A percentile compares a stretch with the other conserved stretches of the same genome.
Conservation (phyloP, 2,113 vertebrate genomes). For the Anthoscopus minutus region DNA sequence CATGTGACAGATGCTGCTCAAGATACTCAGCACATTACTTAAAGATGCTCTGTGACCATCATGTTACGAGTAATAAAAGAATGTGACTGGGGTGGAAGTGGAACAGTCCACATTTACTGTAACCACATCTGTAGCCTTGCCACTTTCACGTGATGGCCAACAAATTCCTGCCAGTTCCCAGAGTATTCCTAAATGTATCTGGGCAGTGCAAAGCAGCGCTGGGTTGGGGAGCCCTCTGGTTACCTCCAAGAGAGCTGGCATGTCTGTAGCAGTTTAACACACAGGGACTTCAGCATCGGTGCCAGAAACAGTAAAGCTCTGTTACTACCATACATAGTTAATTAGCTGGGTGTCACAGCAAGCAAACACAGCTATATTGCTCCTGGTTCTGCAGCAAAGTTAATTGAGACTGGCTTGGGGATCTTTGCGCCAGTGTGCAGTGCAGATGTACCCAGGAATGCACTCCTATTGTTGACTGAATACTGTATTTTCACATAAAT, state of each 20-base stretch:
- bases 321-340: conserved; percentile 36
- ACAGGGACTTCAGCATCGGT: neutral
- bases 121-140: neutral
- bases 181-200: neutral
- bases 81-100: neutral
- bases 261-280: neutral
- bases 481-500: conserved; percentile 58
- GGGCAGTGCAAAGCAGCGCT: neutral
- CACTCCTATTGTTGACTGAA: conserved; percentile 20
- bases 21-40: conserved; percentile 27
- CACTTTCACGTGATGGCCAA: neutral
- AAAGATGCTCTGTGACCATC: conserved; percentile 8
- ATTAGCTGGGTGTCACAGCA: conserved; percentile 41
- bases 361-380: conserved; percentile 32
- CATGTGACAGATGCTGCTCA: conserved; percentile 22
- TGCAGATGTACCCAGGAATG: conserved; percentile 47
- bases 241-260: conserved; percentile 20
- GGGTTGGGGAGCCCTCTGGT: neutral
- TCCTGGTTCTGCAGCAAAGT: conserved; percentile 18
- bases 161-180: neutral
- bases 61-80: neutral
- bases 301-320: conserved; percentile 49
- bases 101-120: neutral
- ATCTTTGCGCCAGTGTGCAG: conserved; percentile 24
- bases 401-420: conserved; percentile 49